A percentile compares a stretch with the other conserved stretches of the same genome.
Evolutionary conservation across 2,113 vertebrate species (phyloP).

Genomic region (Cebus imitator): DNA sequence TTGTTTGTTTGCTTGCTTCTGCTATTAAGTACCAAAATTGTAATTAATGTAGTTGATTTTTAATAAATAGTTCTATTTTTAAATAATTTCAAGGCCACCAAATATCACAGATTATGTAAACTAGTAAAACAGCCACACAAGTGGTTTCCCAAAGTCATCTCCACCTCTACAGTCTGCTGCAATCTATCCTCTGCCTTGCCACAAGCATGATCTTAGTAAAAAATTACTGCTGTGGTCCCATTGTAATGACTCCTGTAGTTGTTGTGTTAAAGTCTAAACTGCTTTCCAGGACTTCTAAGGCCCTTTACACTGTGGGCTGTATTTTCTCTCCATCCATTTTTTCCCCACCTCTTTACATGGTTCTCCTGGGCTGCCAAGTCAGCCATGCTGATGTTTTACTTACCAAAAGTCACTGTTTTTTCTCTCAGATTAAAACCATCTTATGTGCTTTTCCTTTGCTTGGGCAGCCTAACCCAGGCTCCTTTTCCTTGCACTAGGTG

Average conservation of each 20-base stretch:
- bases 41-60: not conserved
- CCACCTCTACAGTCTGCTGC: not conserved
- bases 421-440: not conserved
- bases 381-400: not conserved
- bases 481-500: not conserved
- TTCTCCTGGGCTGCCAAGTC: not conserved
- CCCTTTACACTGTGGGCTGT: not conserved
- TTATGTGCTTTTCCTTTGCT: not conserved
- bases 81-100: not conserved
- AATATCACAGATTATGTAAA: not conserved
- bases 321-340: rapidly evolving
- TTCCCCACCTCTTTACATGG: no score
- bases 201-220: not conserved
- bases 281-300: not conserved
- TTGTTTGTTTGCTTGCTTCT: not conserved
- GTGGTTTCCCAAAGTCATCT: not conserved
- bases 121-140: not conserved
- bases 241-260: not conserved
- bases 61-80: not conserved
- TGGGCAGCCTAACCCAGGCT: not conserved
- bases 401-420: not conserved
- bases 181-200: no score
- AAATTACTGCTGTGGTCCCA: not conserved
- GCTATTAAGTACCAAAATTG: not conserved
- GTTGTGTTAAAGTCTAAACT: not conserved